Conservation (phyloP, 2,888 invertebrate species). For the Mythimna pallens region DNA sequence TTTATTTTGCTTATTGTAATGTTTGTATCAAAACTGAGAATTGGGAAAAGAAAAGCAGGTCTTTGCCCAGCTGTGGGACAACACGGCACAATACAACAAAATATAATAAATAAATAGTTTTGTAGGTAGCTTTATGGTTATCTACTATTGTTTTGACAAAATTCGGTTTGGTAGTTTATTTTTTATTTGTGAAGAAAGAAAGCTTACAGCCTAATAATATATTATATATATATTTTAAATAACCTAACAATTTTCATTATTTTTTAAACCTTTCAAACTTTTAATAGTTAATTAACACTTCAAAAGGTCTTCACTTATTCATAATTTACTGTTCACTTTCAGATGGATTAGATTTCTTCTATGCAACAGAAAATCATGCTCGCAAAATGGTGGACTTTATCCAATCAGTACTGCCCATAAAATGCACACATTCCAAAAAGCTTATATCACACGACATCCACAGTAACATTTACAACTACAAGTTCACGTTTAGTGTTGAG, state of each 20-base stretch:
- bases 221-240: too few species aligned
- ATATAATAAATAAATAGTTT: too few species aligned
- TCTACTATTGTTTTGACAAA: not conserved
- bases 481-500: conserved; percentile 98
- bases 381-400: conserved; percentile 99
- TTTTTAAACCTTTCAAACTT: not conserved
- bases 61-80: too few species aligned
- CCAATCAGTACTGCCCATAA: conserved; percentile 96
- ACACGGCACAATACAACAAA: too few species aligned
- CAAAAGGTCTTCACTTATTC: not conserved
- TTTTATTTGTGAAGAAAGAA: too few species aligned
- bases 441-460: conserved; percentile 99
- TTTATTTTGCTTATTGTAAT: not conserved
- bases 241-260: not conserved
- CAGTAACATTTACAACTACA: conserved; percentile 99
- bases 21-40: not conserved
- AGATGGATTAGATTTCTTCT: conserved; percentile 99
- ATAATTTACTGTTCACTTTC: conserved; percentile 67
- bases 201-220: too few species aligned
- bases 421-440: conserved; percentile 97
- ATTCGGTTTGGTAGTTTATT: not conserved
- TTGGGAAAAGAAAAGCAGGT: too few species aligned
- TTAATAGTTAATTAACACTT: too few species aligned
- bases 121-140: too few species aligned
- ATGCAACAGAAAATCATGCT: conserved; percentile 96